Conservation (phyloP, 30 jellyfish, hydroid and myxozoan species). For the Aurelia sp. region DNA sequence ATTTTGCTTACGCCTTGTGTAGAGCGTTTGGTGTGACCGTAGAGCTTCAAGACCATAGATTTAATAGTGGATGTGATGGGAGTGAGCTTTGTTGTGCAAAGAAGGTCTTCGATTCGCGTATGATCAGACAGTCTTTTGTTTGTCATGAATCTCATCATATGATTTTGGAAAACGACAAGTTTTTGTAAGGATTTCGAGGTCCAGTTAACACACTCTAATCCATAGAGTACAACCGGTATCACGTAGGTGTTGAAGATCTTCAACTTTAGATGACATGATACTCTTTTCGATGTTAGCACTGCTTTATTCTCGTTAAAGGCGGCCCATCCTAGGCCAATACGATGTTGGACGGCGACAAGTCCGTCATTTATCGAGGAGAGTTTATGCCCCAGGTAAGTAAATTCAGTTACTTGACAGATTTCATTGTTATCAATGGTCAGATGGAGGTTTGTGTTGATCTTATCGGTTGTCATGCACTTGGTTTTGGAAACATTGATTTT, state of each 20-base stretch:
- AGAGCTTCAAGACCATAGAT: slow-evolving; percentile 38
- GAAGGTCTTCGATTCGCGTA: slow-evolving; percentile 41
- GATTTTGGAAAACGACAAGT: too few species aligned
- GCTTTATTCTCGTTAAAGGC: too few species aligned
- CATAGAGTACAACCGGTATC: too few species aligned
- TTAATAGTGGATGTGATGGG: slow-evolving; percentile 54
- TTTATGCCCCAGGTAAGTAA: slow-evolving; percentile 26
- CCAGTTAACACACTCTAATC: too few species aligned
- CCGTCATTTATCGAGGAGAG: too few species aligned
- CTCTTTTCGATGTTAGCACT: too few species aligned
- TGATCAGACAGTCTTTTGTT: slow-evolving; percentile 23
- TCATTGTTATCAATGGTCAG: slow-evolving; percentile 33
- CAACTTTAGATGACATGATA: too few species aligned
- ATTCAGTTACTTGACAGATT: slow-evolving; percentile 25
- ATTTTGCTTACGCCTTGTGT: slow-evolving; percentile 42
- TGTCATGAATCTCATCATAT: too few species aligned
- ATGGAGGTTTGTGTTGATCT: slow-evolving; percentile 29
- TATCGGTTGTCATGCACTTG: slow-evolving; percentile 65
- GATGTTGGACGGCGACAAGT: too few species aligned
- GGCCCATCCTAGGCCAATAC: too few species aligned
- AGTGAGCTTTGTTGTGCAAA: slow-evolving; percentile 37
- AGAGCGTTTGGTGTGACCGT: slow-evolving; percentile 48
- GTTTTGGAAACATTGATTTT: slow-evolving; percentile 47
- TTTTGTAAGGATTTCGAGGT: too few species aligned
- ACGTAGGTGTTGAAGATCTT: too few species aligned